A percentile compares a stretch with the other conserved stretches of the same genome.
Conservation (phyloP, 1,140 invertebrate species). For the Globodera ellingtonae region DNA sequence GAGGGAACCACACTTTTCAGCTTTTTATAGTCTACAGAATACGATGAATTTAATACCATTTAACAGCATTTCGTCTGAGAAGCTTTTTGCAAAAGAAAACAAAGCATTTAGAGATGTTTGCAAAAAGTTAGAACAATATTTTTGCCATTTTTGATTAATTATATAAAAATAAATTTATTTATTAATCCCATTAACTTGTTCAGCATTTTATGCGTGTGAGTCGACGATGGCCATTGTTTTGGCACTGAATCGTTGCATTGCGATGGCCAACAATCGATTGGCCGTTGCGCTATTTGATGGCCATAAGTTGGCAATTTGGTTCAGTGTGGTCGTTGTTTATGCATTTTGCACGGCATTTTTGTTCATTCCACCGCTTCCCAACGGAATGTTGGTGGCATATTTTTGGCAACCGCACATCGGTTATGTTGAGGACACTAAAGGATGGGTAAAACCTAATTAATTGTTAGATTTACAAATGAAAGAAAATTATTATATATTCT, state of each 20-base stretch:
- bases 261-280: slow-evolving; percentile 2
- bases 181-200: slow-evolving; percentile 11
- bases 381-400: slow-evolving; percentile 24
- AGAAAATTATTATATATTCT: neutral
- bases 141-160: neutral
- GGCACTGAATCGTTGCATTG: slow-evolving; percentile 35
- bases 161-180: slow-evolving; percentile 27
- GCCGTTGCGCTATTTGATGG: slow-evolving; percentile 27
- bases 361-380: slow-evolving; percentile 23
- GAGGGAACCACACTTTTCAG: too few species aligned
- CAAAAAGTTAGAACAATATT: neutral
- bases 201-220: neutral
- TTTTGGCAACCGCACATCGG: slow-evolving; percentile 37
- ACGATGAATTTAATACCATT: too few species aligned
- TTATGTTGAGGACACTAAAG: slow-evolving; percentile 32
- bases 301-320: slow-evolving; percentile 5
- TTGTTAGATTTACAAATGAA: neutral
- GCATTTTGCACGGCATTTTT: slow-evolving; percentile 19
- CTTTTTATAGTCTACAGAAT: too few species aligned
- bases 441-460: slow-evolving; percentile 4
- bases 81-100: too few species aligned
- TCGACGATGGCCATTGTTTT: slow-evolving; percentile 1
- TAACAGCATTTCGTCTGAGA: too few species aligned
- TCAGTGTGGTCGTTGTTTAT: slow-evolving; percentile 15
- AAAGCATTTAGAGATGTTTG: too few species aligned